These are phyloP conservation scores for Pachydiplax longipennis DNA, from an alignment of 2,888 invertebrate species.

Conservation along the genomic window DNA sequence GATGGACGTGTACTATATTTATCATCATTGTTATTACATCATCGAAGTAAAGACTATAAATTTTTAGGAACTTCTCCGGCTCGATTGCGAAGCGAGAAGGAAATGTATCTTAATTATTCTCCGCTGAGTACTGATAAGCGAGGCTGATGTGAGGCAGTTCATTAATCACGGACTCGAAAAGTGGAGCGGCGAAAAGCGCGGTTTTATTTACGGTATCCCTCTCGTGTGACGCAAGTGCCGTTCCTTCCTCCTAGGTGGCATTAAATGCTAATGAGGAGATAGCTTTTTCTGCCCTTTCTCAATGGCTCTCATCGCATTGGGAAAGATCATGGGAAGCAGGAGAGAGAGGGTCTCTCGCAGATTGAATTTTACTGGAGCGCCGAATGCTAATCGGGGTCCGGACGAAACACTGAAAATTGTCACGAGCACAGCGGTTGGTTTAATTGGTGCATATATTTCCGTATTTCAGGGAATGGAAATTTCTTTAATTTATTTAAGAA, in stretches of 20 bases:
- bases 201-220: neutral
- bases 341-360: neutral
- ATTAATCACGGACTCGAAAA: neutral
- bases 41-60: too few species aligned
- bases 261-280: neutral
- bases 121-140: too few species aligned
- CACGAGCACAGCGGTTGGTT: too few species aligned
- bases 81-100: too few species aligned
- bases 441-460: too few species aligned
- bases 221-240: neutral
- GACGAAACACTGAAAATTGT: neutral
- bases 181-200: neutral
- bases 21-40: too few species aligned
- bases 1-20: too few species aligned
- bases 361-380: neutral
- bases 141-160: too few species aligned
- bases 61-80: too few species aligned
- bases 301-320: neutral
- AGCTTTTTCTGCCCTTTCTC: neutral
- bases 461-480: too few species aligned
- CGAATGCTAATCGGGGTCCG: neutral
- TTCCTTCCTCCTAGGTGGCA: neutral
- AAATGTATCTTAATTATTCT: too few species aligned
- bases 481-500: too few species aligned
- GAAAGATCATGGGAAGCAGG: neutral